Evolutionary conservation across 2,113 vertebrate genomes (phyloP), one percentile per base, ranked within the genome.

Genomic region (Sinocyclocheilus anshuiensis): DNA sequence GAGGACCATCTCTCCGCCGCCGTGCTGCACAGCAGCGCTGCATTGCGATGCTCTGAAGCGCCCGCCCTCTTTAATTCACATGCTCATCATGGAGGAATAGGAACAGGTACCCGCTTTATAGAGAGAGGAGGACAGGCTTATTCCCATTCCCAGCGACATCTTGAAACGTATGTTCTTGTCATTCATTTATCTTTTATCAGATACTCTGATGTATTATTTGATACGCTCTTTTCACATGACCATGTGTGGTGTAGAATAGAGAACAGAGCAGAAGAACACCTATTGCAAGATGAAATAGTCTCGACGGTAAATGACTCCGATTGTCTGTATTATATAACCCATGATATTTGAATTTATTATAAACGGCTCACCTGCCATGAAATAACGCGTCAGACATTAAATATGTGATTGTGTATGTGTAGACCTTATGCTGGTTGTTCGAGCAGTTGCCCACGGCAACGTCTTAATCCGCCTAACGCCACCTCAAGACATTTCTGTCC

Each of bases 31-130:
- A 69, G 65, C 65, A 72, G 84, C 39, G 71, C 79, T 86, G 91
- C 90, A 89, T 78, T 88, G 85, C 83, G 59, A 85, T 91, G 83
- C 83, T 77, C 48, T 81, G 50, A 69, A 55, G 36, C 77, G 59
- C 50, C 33, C 74, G 16, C 63, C 77, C 26, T 65, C 80, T 29
- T 69, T 80, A 85, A 75, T 86, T 88, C 89, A 87, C 85, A 63
- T 57, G 82, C 74, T 90, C 91, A 92, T 91, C 91, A 94, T 93
- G 93, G 92, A 93, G 91, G 92, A 87, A 84, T 50, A 75, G 29
- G 29, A 29, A 89, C 91, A 90, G 86, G 81, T 83, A 89, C 79
- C 89, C 84, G 88, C 4, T 82, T 87, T 86, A 74, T 75, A 91
- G 89, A 90, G 86, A 57, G 91, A 89, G 83, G 85, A 90, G 81